These are phyloP conservation scores for Tachypleus tridentatus DNA, from an alignment of 1,140 invertebrate species.

Conservation along the genomic window DNA sequence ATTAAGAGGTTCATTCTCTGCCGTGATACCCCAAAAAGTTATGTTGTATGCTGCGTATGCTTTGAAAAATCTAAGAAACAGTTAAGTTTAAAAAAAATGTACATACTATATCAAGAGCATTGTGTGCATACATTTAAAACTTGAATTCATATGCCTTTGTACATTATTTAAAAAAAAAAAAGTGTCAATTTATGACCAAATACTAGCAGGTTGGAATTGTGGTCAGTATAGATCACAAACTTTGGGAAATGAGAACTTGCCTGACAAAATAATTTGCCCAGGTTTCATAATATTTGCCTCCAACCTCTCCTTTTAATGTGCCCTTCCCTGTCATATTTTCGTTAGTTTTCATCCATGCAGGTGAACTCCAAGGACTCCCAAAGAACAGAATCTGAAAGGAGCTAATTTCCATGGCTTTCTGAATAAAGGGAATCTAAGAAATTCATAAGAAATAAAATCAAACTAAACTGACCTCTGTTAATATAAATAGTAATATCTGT, in stretches of 20 bases:
- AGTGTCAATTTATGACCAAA: background rate
- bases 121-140: background rate
- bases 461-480: too few relatives aligned
- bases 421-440: conserved; percentile 51
- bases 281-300: conserved; percentile 54
- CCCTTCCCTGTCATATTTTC: conserved; percentile 43
- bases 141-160: background rate
- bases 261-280: conserved; percentile 70
- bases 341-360: conserved; percentile 87
- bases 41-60: conserved; percentile 43
- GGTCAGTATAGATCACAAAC: background rate
- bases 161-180: background rate
- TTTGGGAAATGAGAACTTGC: conserved; percentile 30
- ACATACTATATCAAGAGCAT: too few relatives aligned
- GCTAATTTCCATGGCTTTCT: conserved; percentile 37
- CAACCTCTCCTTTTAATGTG: conserved; percentile 41
- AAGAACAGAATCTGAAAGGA: conserved; percentile 43
- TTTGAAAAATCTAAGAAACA: conserved; percentile 42
- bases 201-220: background rate
- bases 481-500: too few relatives aligned
- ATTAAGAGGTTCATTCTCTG: conserved; percentile 46
- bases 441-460: background rate
- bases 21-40: conserved; percentile 48
- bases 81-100: background rate
- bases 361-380: conserved; percentile 67